Percentiles rank a stretch among this genome's conserved stretches.
phyloP scores from a whole-genome alignment of 2,113 vertebrate species.

The Peromyscus californicus region DNA sequence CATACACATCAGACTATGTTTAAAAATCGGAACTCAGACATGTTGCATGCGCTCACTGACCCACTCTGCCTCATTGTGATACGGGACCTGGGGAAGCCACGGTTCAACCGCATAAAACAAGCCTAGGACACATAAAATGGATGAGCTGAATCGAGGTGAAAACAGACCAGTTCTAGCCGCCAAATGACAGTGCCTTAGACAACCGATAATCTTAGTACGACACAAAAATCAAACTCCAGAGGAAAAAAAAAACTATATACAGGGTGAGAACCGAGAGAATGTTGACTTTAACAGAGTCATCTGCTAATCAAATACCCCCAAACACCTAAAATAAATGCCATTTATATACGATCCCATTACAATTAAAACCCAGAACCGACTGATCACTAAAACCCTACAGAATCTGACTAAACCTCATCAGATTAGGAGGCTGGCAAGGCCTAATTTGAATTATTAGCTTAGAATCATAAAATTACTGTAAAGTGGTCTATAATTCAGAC shows the following conservation, averaged over 20 bases:
- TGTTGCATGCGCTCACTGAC: neutral
- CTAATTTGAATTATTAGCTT: conserved; percentile 30
- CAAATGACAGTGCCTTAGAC: neutral
- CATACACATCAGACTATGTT: neutral
- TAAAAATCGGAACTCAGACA: neutral
- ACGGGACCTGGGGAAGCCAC: neutral
- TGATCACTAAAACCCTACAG: neutral
- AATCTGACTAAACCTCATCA: conserved; percentile 46
- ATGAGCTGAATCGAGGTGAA: neutral
- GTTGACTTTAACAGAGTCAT: conserved; percentile 10
- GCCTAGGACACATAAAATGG: conserved; percentile 14
- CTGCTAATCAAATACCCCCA: conserved; percentile 40
- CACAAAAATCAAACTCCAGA: neutral
- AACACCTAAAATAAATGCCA: neutral
- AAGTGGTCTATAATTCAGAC: conserved; percentile 35
- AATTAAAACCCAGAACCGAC: neutral
- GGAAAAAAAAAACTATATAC: conserved; percentile 9
- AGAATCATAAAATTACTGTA: conserved; percentile 56
- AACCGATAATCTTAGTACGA: conserved; percentile 37
- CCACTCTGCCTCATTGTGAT: neutral
- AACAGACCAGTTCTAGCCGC: neutral
- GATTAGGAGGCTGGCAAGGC: neutral
- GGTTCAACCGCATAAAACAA: conserved; percentile 40
- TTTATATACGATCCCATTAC: neutral
- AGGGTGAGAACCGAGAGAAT: neutral